Conservation (phyloP, 2,113 vertebrate genomes). For the Ophthalmolycus amberensis region DNA sequence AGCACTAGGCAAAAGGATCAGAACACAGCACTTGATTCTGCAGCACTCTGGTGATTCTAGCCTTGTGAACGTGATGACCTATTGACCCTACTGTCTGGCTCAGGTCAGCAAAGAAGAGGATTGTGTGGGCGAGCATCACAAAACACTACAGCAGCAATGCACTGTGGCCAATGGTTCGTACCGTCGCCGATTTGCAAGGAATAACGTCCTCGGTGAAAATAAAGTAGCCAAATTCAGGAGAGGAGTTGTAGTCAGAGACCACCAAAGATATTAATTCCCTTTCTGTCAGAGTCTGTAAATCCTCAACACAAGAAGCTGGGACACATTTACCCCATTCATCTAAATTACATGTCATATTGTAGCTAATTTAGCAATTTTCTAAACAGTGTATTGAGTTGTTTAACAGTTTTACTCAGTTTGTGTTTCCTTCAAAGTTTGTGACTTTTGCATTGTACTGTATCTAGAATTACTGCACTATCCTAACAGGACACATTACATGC, state of each 20-base stretch:
- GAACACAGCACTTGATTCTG: slow-evolving; percentile 67
- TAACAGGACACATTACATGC: not conserved
- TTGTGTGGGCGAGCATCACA: slow-evolving; percentile 25
- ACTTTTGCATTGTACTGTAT: not conserved
- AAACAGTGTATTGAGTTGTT: not conserved
- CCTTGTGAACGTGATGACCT: slow-evolving; percentile 57
- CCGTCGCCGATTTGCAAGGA: not conserved
- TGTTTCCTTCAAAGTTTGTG: not conserved
- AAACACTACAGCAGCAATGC: slow-evolving; percentile 4
- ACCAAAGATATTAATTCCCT: too few relatives aligned
- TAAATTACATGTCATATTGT: not conserved
- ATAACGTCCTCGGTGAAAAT: not conserved
- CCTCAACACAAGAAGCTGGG: too few relatives aligned
- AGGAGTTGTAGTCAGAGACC: not conserved
- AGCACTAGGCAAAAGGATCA: slow-evolving; percentile 61
- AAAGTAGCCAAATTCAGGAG: not conserved
- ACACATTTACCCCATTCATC: not conserved
- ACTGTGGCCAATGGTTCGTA: not conserved
- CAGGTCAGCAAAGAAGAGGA: slow-evolving; percentile 35
- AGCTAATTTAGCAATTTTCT: not conserved
- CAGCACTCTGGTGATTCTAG: slow-evolving; percentile 58
- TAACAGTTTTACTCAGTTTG: not conserved
- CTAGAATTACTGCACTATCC: not conserved
- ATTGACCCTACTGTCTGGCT: slow-evolving; percentile 47
- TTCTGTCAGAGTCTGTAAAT: too few relatives aligned